Percentiles rank a stretch among this genome's conserved stretches.
These are phyloP conservation scores for Pseudocheirus occidentalis DNA, from an alignment of 2,797 vertebrate species.

Conservation along the genomic window DNA sequence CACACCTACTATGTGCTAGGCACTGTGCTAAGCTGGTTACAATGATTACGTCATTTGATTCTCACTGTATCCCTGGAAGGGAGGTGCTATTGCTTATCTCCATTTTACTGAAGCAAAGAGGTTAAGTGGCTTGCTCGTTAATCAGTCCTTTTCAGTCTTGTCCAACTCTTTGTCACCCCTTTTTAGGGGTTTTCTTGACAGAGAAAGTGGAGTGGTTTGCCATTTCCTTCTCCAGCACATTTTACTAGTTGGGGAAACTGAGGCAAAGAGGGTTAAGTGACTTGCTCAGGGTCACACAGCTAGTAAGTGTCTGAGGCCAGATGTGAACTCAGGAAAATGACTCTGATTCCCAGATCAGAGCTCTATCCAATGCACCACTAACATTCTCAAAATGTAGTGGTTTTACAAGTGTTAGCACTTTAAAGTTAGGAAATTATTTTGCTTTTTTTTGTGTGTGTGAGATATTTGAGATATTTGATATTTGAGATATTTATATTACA, in stretches of 20 bases:
- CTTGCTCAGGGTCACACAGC: background rate
- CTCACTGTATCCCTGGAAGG: background rate
- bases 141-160: no score
- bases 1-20: no score
- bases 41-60: background rate
- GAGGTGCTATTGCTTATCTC: background rate
- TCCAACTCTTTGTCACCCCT: no score
- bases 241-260: slow-evolving; percentile 37
- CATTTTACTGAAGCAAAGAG: background rate
- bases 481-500: background rate
- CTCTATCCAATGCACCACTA: no score
- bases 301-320: background rate
- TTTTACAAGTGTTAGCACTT: background rate
- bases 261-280: slow-evolving; percentile 33
- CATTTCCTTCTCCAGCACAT: background rate
- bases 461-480: no score
- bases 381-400: background rate
- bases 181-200: no score
- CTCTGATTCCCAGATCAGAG: background rate
- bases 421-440: background rate
- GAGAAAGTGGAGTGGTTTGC: no score
- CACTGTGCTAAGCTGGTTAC: background rate
- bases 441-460: background rate
- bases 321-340: slow-evolving; percentile 10
- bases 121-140: background rate